Evolutionary conservation across 2,113 vertebrate species (phyloP), one percentile per base, ranked within the genome.

Genomic region (Atherinomorus stipes): DNA sequence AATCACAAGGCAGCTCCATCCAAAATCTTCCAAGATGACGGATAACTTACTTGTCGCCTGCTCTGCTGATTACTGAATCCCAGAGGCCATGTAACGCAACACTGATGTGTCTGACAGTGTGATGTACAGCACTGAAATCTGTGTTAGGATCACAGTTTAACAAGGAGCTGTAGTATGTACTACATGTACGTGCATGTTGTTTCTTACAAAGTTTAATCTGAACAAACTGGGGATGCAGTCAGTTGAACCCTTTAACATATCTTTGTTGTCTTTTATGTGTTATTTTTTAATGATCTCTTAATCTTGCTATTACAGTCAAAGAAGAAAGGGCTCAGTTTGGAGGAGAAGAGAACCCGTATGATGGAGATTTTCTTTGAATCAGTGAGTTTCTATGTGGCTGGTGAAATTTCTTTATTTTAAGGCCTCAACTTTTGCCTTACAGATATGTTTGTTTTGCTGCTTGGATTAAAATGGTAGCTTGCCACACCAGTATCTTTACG

Each of bases 291-390:
- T 38, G 25, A 50, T 60, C 19, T 11, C 1, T 18, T 19, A 47
- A 65, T n/a, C 2, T 37, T 71, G 70, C 13, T 80, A 58, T 67
- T 86, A 26, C 88, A 99, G 98, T 98, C 98, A 2, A 99, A 97
- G 94, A 99, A 97, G 88, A 98, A 96, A 88, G 98, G 98, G 47
- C 85, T 99, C 49, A 99, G 96, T 87, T 88, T 94, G 84, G 97
- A 99, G 77, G 98, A 99, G 91, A 99, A 99, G 87, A 96, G 98
- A 90, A 88, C 84, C 42, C 96, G 97, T 5, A 99, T 99, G 98
- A 96, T 99, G 96, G 97, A 99, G 88, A 97, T 99, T 81, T 99
- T 99, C 92, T 98, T 97, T 93, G 97, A 99, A 89, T 95, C 96
- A 1, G 98, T 99, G 88, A 95, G 95, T 84, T 74, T 67, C 38